Evolutionary conservation across 2,888 invertebrate genomes (phyloP).

Genomic region (Diarsia brunnea): DNA sequence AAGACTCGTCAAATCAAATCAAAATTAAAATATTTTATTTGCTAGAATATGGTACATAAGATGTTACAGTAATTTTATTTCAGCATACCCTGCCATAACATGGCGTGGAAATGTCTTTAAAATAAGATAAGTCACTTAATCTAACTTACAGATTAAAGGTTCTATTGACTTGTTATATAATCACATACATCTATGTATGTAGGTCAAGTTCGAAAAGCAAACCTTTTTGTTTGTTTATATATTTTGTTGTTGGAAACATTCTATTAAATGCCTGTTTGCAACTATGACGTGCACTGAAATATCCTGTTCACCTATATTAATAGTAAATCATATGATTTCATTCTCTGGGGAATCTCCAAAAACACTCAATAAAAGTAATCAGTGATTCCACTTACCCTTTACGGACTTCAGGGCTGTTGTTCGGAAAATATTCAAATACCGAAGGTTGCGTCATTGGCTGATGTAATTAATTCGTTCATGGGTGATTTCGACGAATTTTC

Average conservation of each 20-base stretch:
- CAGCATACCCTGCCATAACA: too few species aligned
- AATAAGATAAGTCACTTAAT: too few species aligned
- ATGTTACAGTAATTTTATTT: too few species aligned
- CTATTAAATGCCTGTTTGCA: background rate
- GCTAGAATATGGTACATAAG: too few species aligned
- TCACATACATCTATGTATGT: too few species aligned
- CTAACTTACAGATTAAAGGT: too few species aligned
- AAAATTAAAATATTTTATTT: too few species aligned
- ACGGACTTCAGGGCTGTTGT: constrained; percentile 18
- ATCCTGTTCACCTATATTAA: background rate
- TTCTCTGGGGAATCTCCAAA: constrained; percentile 7
- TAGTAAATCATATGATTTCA: background rate
- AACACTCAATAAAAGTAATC: constrained; percentile 34
- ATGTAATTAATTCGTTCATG: constrained; percentile 60
- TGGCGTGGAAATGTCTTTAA: too few species aligned
- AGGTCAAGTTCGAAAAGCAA: background rate
- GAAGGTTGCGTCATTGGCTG: constrained; percentile 52
- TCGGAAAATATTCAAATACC: constrained; percentile 47
- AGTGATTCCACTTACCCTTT: constrained; percentile 29
- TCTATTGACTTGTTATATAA: too few species aligned
- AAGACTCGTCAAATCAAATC: too few species aligned
- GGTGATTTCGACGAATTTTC: constrained; percentile 56
- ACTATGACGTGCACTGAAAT: background rate
- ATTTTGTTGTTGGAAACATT: background rate
- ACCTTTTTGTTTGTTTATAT: background rate